Evolutionary conservation across 2,113 vertebrate genomes (phyloP).

Genomic region (Nibea albiflora): DNA sequence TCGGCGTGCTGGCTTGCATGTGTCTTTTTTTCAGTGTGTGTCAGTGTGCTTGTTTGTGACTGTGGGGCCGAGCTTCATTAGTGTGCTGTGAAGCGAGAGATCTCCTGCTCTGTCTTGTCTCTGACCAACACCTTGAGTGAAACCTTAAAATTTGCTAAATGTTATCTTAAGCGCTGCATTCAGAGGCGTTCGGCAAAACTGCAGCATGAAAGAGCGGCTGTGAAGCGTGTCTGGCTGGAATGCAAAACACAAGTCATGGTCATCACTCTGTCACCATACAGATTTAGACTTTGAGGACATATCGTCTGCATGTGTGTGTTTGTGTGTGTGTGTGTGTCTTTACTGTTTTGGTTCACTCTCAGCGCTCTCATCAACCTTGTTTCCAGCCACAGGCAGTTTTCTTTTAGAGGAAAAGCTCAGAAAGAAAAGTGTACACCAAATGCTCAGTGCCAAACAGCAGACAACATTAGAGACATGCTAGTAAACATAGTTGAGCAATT

Average conservation of each 20-base stretch:
- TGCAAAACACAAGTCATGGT: slow-evolving; percentile 75
- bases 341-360: slow-evolving; percentile 6
- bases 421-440: neutral
- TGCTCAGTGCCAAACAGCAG: neutral
- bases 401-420: neutral
- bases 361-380: neutral
- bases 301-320: neutral
- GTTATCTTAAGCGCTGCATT: slow-evolving; percentile 70
- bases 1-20: neutral
- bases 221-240: slow-evolving; percentile 69
- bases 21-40: slow-evolving; percentile 6
- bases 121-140: slow-evolving; percentile 44
- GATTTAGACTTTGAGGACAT: slow-evolving; percentile 16
- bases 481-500: neutral
- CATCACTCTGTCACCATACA: slow-evolving; percentile 66
- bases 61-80: slow-evolving; percentile 52
- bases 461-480: neutral
- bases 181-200: slow-evolving; percentile 67
- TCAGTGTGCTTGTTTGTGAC: slow-evolving; percentile 14
- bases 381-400: slow-evolving; percentile 1
- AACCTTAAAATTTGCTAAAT: slow-evolving; percentile 56
- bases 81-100: slow-evolving; percentile 50
- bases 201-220: slow-evolving; percentile 65
- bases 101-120: slow-evolving; percentile 76
- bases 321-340: slow-evolving; percentile 14